Conservation (phyloP, 2,797 vertebrate genomes). For the Rhadinocentrus ornatus region DNA sequence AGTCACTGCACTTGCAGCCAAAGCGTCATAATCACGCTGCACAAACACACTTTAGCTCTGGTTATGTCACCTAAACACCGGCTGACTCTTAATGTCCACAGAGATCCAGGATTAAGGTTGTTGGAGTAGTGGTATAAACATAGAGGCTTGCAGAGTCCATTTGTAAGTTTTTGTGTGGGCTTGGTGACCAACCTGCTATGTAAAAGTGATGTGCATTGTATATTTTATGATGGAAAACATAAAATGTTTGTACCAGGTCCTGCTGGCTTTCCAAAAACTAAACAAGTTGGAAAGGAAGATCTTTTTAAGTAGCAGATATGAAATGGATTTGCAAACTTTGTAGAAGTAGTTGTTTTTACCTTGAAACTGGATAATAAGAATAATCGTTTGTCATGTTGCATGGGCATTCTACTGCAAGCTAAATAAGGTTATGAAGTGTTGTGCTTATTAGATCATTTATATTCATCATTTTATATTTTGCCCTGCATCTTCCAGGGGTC, state of each 20-base stretch:
- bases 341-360: neutral
- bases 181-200: slow-evolving; percentile 22
- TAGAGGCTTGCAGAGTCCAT: slow-evolving; percentile 13
- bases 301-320: neutral
- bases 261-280: neutral
- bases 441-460: neutral
- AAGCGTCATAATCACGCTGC: slow-evolving; percentile 51
- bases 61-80: slow-evolving; percentile 75
- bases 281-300: slow-evolving; percentile 23
- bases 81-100: slow-evolving; percentile 58
- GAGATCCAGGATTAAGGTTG: slow-evolving; percentile 50
- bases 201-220: slow-evolving; percentile 11
- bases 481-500: too few species aligned
- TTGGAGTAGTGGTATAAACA: slow-evolving; percentile 52
- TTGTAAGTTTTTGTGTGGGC: slow-evolving; percentile 41
- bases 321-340: neutral
- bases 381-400: neutral
- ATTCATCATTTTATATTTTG: neutral
- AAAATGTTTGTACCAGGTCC: slow-evolving; percentile 22
- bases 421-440: neutral
- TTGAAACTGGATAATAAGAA: neutral
- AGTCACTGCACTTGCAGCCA: slow-evolving; percentile 44
- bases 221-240: slow-evolving; percentile 7
- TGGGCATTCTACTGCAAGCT: neutral
- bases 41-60: slow-evolving; percentile 62